A percentile compares a stretch with the other conserved stretches of the same genome.
phyloP scores from a whole-genome alignment of 92 coral and sea anemone species.

The Epizoanthus fatuus region DNA sequence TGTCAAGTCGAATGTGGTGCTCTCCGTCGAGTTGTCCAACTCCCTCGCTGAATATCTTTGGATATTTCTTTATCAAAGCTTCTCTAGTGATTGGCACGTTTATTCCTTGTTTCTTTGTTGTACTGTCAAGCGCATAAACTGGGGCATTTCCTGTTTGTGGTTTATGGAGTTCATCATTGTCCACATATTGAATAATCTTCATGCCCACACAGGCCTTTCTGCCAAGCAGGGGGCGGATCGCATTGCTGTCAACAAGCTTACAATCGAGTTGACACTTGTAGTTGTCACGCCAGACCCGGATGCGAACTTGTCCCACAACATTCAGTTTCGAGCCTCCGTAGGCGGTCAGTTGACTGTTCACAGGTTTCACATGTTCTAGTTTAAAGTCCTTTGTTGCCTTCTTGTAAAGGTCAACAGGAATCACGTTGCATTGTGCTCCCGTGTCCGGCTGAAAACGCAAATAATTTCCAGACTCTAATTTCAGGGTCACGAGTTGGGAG shows the following conservation, averaged over 20 bases:
- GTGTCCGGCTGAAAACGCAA: no score
- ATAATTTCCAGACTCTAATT: no score
- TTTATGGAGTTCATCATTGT: no score
- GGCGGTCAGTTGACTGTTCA: background rate
- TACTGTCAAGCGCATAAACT: background rate
- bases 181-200: no score
- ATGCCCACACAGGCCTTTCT: no score
- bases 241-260: background rate
- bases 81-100: background rate
- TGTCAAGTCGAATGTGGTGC: constrained; percentile 16
- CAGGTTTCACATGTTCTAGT: background rate
- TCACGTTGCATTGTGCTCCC: no score
- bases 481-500: no score
- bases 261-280: background rate
- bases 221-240: no score
- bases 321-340: background rate
- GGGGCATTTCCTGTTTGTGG: no score
- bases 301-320: constrained; percentile 3
- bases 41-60: constrained; percentile 41
- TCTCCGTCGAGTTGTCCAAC: constrained; percentile 38
- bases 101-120: background rate
- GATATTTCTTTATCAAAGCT: constrained; percentile 16
- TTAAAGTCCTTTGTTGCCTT: no score
- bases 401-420: no score
- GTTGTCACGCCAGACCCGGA: background rate